Conservation (phyloP, 2,888 invertebrate species). For the Drosophila lutescens region DNA sequence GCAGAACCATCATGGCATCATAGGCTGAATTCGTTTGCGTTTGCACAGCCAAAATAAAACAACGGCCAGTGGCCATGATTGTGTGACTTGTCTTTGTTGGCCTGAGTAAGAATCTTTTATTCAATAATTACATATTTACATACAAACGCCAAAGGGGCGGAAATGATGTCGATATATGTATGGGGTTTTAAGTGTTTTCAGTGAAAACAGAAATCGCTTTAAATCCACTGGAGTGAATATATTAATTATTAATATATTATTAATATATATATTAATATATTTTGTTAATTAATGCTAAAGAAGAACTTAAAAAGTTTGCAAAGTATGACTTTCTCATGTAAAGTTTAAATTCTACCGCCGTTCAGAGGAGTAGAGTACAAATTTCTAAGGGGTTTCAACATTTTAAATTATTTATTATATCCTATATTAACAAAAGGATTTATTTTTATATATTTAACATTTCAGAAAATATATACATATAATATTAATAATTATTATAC, state of each 20-base stretch:
- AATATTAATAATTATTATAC: too few species aligned
- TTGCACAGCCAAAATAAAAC: constrained; percentile 31
- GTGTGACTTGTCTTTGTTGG: constrained; percentile 24
- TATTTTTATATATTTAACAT: neutral
- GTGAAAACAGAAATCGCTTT: neutral
- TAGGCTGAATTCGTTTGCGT: constrained; percentile 51
- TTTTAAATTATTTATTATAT: neutral
- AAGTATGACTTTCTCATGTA: neutral
- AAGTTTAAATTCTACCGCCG: constrained; percentile 3
- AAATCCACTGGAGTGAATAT: neutral
- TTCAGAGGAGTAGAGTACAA: neutral
- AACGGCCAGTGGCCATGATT: constrained; percentile 1
- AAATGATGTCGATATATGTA: neutral
- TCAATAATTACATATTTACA: constrained; percentile 20
- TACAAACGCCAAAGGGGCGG: constrained; percentile 3
- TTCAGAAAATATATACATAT: neutral
- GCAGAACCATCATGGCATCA: constrained; percentile 73
- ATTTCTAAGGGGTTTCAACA: neutral
- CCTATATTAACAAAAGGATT: neutral
- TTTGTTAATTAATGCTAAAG: too few species aligned
- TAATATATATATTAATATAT: too few species aligned
- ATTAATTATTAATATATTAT: too few species aligned
- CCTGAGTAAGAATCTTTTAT: constrained; percentile 15
- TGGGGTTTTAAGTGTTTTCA: neutral
- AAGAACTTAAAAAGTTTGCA: neutral